Base-by-base conservation (phyloP, 2,888 invertebrate species). In the Rugalucina vietnamica region DNA sequence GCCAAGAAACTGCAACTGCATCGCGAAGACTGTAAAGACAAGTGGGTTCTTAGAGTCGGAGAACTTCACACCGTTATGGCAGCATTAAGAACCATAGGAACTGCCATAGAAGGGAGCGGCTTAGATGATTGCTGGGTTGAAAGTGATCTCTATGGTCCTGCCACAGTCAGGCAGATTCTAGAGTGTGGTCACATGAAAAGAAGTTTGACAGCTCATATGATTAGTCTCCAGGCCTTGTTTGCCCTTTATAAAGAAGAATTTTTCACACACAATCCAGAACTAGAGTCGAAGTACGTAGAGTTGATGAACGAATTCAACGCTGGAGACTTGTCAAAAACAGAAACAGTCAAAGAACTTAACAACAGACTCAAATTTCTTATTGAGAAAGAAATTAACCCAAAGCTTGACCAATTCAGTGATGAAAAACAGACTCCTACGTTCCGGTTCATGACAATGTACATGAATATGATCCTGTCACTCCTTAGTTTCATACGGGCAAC, bases 31-130 rank as follows among this genome's bases (percentile, higher is more conserved):
- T 8, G 32, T 18, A 39, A 54, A 14, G 32, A 27, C 8, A 4
- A 73, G 21, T 29, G 10, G 0, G 43, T 34, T 14, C 34, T 54
- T 18, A 24, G 57, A 32, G 21, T n/a, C 8, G 74, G 54, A n/a
- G 57, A 74, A 24, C 74, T 74, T 21, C 57, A 74, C 34, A 74
- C 50, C 1, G 74, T 54, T 1, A 74, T 74, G 57, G 74, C 57
- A 36, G 32, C n/a, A 12, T 24, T 54, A 8, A 24, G 50, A 8
- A 57, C 24, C 0, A 54, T 36, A 27, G 74, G 54, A 21, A 32
- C 57, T 54, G 27, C 14, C 54, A 54, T 74, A n/a, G 74, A 49
- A 29, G 34, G 34, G 0, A 54, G 24, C 18, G 74, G 57, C 0
- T 10, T 57, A 14, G 74, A 74, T 21, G 14, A 21, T 21, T 32